Evolutionary conservation across 2,888 invertebrate genomes (phyloP).

Genomic region (Lysandra bellargus): DNA sequence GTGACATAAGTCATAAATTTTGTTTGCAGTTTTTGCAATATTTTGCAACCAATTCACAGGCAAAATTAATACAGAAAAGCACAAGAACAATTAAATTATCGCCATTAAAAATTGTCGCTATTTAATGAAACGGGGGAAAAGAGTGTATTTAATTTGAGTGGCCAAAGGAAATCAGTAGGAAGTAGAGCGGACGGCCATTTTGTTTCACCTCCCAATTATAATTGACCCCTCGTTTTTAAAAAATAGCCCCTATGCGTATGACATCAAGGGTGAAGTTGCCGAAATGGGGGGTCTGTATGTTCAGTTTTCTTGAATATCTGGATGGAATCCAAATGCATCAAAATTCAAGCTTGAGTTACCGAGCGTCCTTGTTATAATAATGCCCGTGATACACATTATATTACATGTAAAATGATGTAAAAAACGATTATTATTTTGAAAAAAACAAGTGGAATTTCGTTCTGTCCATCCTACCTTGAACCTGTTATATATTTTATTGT

Average conservation of each 20-base stretch:
- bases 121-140: not conserved
- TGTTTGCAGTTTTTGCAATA: no score
- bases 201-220: not conserved
- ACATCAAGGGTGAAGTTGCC: not conserved
- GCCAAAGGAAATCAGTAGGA: not conserved
- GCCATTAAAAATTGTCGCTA: not conserved
- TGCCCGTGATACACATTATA: not conserved
- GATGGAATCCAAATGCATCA: constrained; percentile 48
- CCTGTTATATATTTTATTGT: no score
- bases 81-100: not conserved
- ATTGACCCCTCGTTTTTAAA: not conserved
- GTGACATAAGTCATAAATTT: not conserved
- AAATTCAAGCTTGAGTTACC: constrained; percentile 45
- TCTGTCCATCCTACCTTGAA: no score
- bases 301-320: constrained; percentile 42
- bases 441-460: no score
- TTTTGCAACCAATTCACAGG: no score
- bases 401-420: not conserved
- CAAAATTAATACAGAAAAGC: not conserved
- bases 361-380: constrained; percentile 42
- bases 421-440: no score
- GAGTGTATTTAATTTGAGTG: not conserved
- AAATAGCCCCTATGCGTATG: not conserved
- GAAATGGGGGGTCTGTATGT: constrained; percentile 30
- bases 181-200: not conserved